These are phyloP conservation scores for Ptycholaimellus sp. DNA, from an alignment of 2,888 invertebrate species.

Conservation along the genomic window DNA sequence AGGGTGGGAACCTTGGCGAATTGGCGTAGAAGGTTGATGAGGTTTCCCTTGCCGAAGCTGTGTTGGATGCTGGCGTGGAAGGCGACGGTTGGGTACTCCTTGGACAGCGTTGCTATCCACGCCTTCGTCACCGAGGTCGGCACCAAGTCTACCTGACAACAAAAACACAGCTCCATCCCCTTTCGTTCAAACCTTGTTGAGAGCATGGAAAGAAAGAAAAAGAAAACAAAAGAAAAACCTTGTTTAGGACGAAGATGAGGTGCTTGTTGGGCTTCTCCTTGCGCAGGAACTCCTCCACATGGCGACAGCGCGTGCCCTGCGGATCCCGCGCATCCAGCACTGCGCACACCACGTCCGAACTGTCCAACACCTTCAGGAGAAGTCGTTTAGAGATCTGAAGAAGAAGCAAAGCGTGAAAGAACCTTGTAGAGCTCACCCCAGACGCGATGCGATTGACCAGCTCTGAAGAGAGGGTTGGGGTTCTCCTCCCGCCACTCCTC, in stretches of 20 bases:
- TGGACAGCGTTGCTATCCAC: conserved; percentile 79
- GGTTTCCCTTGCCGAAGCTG: conserved; percentile 87
- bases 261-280: conserved; percentile 92
- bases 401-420: no score
- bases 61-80: conserved; percentile 96
- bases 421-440: conserved; percentile 99
- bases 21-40: conserved; percentile 80
- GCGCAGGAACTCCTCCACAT: conserved; percentile 67
- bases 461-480: conserved; percentile 76
- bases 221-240: no score
- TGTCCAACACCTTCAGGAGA: conserved; percentile 46
- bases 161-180: no score
- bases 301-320: conserved; percentile 71
- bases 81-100: conserved; percentile 86
- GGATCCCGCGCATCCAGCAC: conserved; percentile 92
- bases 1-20: no score
- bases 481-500: conserved; percentile 47
- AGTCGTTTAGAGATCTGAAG: no score
- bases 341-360: conserved; percentile 83
- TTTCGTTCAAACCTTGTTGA: no score
- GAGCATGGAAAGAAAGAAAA: no score
- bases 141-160: conserved; percentile 51
- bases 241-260: conserved; percentile 82
- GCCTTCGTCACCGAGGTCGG: conserved; percentile 93
- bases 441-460: conserved; percentile 82